Conservation (phyloP, 2,797 vertebrate species). For the Melanogrammus aeglefinus region DNA sequence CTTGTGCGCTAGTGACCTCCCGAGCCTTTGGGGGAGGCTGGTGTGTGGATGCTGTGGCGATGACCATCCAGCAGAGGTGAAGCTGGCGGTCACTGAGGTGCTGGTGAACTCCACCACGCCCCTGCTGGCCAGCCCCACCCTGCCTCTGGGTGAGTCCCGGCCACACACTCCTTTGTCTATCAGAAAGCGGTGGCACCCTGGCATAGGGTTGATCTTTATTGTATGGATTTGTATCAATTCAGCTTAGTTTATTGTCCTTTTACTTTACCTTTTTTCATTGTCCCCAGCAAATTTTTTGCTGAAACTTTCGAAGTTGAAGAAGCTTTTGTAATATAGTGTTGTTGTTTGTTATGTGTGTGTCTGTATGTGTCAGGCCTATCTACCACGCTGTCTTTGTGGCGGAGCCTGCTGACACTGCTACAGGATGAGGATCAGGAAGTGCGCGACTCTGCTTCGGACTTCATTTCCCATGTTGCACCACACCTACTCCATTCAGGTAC, state of each 20-base stretch:
- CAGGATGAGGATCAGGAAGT: constrained; percentile 90
- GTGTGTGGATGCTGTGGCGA: constrained; percentile 79
- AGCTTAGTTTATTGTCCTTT: not conserved
- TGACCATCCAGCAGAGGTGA: constrained; percentile 81
- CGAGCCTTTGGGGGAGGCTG: constrained; percentile 78
- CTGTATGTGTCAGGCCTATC: constrained; percentile 70
- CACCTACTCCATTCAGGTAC: constrained; percentile 64
- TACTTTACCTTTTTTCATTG: too few species aligned
- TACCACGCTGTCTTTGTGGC: constrained; percentile 84
- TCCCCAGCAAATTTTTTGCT: not conserved
- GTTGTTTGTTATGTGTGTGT: not conserved
- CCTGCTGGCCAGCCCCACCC: constrained; percentile 71
- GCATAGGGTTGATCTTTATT: not conserved
- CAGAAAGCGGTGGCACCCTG: not conserved
- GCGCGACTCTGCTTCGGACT: constrained; percentile 80
- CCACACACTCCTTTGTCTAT: not conserved
- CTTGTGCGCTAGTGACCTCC: constrained; percentile 34
- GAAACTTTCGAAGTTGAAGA: not conserved
- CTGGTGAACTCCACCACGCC: constrained; percentile 70
- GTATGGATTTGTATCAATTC: not conserved
- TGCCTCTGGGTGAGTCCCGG: constrained; percentile 80
- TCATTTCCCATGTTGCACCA: constrained; percentile 69
- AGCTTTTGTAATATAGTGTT: not conserved
- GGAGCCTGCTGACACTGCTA: constrained; percentile 81
- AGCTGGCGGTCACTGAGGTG: constrained; percentile 80